A percentile compares a stretch with the other conserved stretches of the same genome.
Evolutionary conservation across 1,140 invertebrate species (phyloP).

Genomic region (Limonius californicus): DNA sequence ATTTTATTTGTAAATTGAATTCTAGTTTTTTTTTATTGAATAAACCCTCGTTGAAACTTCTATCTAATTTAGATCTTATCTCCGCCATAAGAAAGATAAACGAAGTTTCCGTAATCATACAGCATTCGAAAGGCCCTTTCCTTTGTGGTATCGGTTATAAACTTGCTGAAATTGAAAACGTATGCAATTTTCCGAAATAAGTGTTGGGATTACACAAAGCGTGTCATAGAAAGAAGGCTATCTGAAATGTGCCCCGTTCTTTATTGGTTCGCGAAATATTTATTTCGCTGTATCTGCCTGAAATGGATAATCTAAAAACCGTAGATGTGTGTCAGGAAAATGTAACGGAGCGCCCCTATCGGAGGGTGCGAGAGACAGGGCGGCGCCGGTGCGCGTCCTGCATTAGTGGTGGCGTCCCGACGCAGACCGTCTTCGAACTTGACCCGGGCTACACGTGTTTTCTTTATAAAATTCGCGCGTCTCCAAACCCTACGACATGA

Average conservation of each 20-base stretch:
- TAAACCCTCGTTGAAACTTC: no score
- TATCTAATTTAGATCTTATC: no score
- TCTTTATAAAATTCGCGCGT: neutral
- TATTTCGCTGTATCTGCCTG: neutral
- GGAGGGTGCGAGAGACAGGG: slow-evolving; percentile 25
- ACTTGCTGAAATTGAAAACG: no score
- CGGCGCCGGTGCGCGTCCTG: slow-evolving; percentile 26
- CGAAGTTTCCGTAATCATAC: no score
- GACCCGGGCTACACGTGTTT: slow-evolving; percentile 22
- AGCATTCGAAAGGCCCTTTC: no score
- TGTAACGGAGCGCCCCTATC: slow-evolving; percentile 20
- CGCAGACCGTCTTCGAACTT: slow-evolving; percentile 21
- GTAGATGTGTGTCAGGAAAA: neutral
- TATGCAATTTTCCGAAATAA: no score
- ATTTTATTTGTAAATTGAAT: no score
- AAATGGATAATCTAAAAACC: slow-evolving; percentile 6
- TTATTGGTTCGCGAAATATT: neutral
- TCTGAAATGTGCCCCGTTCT: neutral
- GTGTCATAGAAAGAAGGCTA: no score
- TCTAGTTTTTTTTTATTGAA: no score
- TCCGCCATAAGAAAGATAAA: no score
- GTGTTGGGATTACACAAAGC: no score
- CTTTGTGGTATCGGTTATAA: no score
- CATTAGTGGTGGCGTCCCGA: slow-evolving; percentile 21
- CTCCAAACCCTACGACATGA: neutral